A percentile compares a stretch with the other conserved stretches of the same genome.
Conservation (phyloP, 1,140 invertebrate genomes). For the Tribolium madens region DNA sequence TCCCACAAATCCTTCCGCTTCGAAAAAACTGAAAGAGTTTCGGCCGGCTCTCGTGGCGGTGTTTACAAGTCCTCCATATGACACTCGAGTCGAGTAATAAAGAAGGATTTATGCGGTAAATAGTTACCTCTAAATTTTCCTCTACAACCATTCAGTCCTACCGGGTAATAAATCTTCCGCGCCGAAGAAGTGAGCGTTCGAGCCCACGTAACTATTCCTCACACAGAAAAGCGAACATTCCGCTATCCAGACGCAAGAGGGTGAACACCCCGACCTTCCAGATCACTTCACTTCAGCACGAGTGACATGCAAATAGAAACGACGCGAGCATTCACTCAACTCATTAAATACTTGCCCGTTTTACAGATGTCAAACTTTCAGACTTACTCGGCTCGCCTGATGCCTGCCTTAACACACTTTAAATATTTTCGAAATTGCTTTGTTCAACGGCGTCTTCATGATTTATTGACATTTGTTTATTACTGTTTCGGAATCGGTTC, state of each 20-base stretch:
- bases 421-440: constrained; percentile 48
- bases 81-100: constrained; percentile 57
- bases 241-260: constrained; percentile 48
- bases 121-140: constrained; percentile 61
- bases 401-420: constrained; percentile 28
- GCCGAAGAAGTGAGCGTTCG: constrained; percentile 53
- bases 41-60: background rate
- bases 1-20: background rate
- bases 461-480: constrained; percentile 40
- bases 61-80: constrained; percentile 33
- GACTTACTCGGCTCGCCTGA: background rate
- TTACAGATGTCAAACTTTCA: constrained; percentile 55
- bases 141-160: constrained; percentile 60
- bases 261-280: constrained; percentile 48
- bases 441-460: constrained; percentile 38
- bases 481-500: background rate
- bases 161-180: constrained; percentile 60
- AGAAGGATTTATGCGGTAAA: constrained; percentile 61
- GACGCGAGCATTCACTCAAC: constrained; percentile 58
- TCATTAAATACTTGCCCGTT: constrained; percentile 61
- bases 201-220: constrained; percentile 47
- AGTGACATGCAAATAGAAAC: constrained; percentile 63
- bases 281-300: constrained; percentile 60
- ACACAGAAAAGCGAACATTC: constrained; percentile 38
- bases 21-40: background rate